Evolutionary conservation across 2,888 invertebrate species (phyloP).

Genomic region (Monoplex corrugatus): DNA sequence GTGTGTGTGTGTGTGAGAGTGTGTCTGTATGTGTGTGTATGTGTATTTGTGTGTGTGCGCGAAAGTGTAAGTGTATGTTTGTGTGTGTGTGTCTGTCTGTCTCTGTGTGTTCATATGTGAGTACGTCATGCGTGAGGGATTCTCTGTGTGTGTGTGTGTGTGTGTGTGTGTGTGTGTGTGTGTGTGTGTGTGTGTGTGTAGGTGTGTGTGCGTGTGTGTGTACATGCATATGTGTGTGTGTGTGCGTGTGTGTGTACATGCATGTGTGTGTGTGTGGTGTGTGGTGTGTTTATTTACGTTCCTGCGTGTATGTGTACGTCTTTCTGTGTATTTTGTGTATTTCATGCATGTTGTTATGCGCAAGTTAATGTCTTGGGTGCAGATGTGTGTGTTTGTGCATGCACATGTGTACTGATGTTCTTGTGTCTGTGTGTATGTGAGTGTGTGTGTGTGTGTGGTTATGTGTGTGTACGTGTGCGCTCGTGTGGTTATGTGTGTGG

Average conservation of each 20-base stretch:
- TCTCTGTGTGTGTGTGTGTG: too few species aligned
- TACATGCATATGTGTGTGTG: slow-evolving; percentile 27
- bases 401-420: not conserved
- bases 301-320: not conserved
- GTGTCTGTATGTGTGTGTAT: too few species aligned
- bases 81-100: not conserved
- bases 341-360: too few species aligned
- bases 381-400: not conserved
- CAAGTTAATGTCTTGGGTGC: too few species aligned
- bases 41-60: too few species aligned
- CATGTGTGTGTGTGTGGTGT: too few species aligned
- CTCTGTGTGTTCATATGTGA: not conserved
- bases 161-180: not conserved
- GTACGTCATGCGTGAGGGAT: not conserved
- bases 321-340: not conserved
- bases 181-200: slow-evolving; percentile 10
- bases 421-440: not conserved
- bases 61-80: not conserved
- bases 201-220: not conserved
- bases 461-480: too few species aligned
- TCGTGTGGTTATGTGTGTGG: not conserved
- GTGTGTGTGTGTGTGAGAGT: too few species aligned
- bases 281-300: too few species aligned
- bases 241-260: not conserved
- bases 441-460: slow-evolving; percentile 7